phyloP scores from a whole-genome alignment of 2,797 vertebrate genomes.

The Chelidonichthys spinosus region DNA sequence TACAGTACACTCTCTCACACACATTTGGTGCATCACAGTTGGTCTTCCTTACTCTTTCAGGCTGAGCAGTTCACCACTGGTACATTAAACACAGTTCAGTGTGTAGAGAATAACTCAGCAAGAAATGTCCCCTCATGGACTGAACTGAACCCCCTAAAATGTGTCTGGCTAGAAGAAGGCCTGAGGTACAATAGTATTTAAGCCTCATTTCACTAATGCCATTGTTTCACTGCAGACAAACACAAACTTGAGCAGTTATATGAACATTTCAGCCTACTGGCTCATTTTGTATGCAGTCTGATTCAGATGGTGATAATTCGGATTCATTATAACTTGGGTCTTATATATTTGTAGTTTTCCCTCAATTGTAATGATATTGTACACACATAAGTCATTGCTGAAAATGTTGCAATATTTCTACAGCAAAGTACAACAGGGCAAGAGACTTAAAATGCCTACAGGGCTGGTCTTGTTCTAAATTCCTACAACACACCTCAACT shows the following conservation, averaged over 20 bases:
- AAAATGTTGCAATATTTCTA: too few species aligned
- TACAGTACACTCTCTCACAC: neutral
- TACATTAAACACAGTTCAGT: slow-evolving; percentile 34
- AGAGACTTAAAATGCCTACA: too few species aligned
- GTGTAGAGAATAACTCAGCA: slow-evolving; percentile 16
- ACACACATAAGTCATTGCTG: neutral
- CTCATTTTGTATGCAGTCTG: neutral
- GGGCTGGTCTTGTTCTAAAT: too few species aligned
- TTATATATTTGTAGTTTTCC: too few species aligned
- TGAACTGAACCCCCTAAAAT: slow-evolving; percentile 24
- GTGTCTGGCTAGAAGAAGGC: slow-evolving; percentile 1
- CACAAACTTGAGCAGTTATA: neutral
- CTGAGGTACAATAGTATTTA: neutral
- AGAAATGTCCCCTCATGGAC: slow-evolving; percentile 23
- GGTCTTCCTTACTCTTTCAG: slow-evolving; percentile 16
- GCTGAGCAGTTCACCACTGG: slow-evolving; percentile 37
- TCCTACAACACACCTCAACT: too few species aligned
- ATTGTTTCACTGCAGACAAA: neutral
- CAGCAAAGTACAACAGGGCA: too few species aligned
- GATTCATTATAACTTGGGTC: neutral
- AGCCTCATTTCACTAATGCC: neutral
- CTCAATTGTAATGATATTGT: neutral
- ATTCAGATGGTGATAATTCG: neutral
- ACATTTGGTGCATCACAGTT: slow-evolving; percentile 24
- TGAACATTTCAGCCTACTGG: too few species aligned